Base-by-base conservation (phyloP, 1,140 invertebrate genomes). In the Coboldia fuscipes region DNA sequence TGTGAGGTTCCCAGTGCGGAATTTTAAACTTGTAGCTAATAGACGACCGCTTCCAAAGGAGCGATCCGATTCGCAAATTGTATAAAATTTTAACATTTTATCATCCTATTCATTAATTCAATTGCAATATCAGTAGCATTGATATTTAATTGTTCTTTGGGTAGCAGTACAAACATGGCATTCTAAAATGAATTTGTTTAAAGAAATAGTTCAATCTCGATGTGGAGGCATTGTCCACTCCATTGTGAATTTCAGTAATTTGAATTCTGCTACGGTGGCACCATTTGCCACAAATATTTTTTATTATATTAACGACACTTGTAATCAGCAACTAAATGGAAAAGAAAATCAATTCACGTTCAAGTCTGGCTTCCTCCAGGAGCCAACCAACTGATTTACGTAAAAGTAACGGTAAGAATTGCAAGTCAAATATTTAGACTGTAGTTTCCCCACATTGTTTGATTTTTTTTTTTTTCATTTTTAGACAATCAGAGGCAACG, bases 151-250 rank as follows among this genome's bases (percentile, higher is more conserved):
- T n/a, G n/a, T n/a, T n/a, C n/a, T n/a, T n/a, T n/a, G n/a, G n/a
- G 29, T 30, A 13, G 15, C 12, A 14, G 29, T 30, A 47, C 60
- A 72, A 70, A 69, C 68, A 75, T 75, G 72, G 70, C 68, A 70
- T 71, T 66, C 61, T 75, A 69, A 73, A 39, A 74, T 75, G 71
- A 68, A 62, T 68, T 58, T 56, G 48, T 50, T 65, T 58, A 69
- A 62, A 53, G 51, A 61, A 54, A 42, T 46, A 50, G 52, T 56
- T 48, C 50, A 62, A 58, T 34, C 71, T 73, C 69, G 68, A 60
- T 63, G 61, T 62, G 72, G 70, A 72, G 71, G 68, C 61, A 58
- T 62, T 50, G 43, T 54, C 48, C 59, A 57, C 57, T 54, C 48
- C 4, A 5, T 9, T 5, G 30, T n/a, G 4, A 20, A 23, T 14